Evolutionary conservation across 2,797 vertebrate genomes (phyloP).

Genomic region (Linurgus olivaceus): DNA sequence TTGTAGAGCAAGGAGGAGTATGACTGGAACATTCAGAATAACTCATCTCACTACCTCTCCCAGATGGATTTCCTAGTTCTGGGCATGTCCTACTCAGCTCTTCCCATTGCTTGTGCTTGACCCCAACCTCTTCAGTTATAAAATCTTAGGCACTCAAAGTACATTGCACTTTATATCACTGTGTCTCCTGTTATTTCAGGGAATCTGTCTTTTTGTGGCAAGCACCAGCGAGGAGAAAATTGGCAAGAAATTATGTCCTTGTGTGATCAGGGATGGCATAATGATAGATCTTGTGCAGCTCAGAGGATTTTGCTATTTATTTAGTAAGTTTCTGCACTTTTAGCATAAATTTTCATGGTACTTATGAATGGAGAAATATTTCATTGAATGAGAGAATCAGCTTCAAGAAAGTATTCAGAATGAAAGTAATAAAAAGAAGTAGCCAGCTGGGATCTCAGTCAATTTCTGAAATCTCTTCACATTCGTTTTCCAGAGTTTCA

Average conservation of each 20-base stretch:
- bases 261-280: neutral
- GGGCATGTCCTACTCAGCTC: neutral
- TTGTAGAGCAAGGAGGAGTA: rapidly evolving
- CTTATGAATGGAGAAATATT: neutral
- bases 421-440: neutral
- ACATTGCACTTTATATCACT: neutral
- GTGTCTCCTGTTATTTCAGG: neutral
- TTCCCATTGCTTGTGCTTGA: neutral
- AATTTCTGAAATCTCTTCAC: neutral
- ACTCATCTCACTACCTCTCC: neutral
- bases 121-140: neutral
- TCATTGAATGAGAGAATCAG: neutral
- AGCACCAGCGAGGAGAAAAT: neutral
- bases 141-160: neutral
- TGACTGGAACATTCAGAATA: neutral
- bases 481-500: neutral
- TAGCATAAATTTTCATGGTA: neutral
- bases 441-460: neutral
- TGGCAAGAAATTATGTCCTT: neutral
- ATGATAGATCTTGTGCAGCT: neutral
- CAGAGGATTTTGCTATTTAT: neutral
- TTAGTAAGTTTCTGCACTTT: neutral
- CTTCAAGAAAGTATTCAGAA: neutral
- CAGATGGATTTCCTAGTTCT: neutral
- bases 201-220: neutral